Evolutionary conservation across 2,888 invertebrate genomes (phyloP), one percentile per base, ranked within the genome.

Genomic region (Bombylius major): DNA sequence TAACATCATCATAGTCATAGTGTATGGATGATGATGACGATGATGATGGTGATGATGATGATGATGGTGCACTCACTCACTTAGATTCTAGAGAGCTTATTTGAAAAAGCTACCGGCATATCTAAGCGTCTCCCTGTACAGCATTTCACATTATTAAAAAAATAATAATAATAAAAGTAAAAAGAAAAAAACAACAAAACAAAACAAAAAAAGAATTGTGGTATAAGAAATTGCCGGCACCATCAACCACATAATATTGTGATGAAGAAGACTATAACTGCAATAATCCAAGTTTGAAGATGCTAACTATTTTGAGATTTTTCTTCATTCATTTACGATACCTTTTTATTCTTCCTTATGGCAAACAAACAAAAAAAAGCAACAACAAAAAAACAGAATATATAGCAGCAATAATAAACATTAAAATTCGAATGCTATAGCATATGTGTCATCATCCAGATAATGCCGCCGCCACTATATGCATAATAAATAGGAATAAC

Each of bases 41-140:
- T 23, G 23, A 23, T 23, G 23, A 23, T 23, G 23, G 3, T 23
- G 23, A 23, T 3, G 23, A 23, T 23, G 23, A 23, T 23, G 23
- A 23, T 3, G 23, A 23, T 23, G 23, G 23, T 23, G 23, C 23
- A 23, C 23, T 23, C 23, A 23, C 23, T 23, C 23, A 23, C 23
- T 23, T 23, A 23, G 23, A 23, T 23, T 23, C 23, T 23, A 23
- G 23, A 23, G 23, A 50, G 55, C 39, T 55, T 46, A 50, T 46
- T 55, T 59, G 53, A 57, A 59, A 59, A 57, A 55, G 59, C 59
- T 57, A 59, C 57, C 59, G 59, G 57, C 59, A 59, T 57, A 57
- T 57, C 53, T 57, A 44, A 55, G 53, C 56, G 59, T 59, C 57
- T 59, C 7, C 23, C 23, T 23, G 23, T 36, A 8, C 34, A 7